Evolutionary conservation across 2,888 invertebrate species (phyloP).

Genomic region (Aricia artaxerxes): DNA sequence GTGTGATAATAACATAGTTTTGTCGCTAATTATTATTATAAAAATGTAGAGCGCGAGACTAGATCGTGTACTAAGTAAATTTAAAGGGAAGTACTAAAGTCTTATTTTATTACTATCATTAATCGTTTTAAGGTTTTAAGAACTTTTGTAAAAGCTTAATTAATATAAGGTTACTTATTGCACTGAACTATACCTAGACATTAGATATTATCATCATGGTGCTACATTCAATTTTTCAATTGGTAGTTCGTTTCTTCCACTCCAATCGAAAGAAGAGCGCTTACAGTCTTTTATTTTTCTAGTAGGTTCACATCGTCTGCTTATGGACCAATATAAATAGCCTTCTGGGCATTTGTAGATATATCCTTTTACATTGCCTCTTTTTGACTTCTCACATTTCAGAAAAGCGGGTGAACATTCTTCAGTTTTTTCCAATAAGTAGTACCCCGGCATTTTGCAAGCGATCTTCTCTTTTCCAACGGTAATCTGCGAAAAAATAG

Average conservation of each 20-base stretch:
- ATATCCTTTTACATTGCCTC: conserved; percentile 82
- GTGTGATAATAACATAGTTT: conserved; percentile 36
- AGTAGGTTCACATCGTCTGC: conserved; percentile 86
- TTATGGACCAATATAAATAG: conserved; percentile 88
- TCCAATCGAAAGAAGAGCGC: conserved; percentile 63
- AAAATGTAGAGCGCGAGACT: conserved; percentile 41
- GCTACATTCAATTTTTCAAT: conserved; percentile 77
- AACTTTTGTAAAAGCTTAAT: neutral
- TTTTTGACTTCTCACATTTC: conserved; percentile 81
- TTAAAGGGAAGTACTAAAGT: conserved; percentile 20
- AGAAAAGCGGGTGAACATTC: conserved; percentile 87
- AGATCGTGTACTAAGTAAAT: conserved; percentile 40
- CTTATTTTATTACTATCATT: neutral
- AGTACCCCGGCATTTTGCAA: conserved; percentile 86
- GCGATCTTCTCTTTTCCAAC: conserved; percentile 76
- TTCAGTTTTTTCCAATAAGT: conserved; percentile 82
- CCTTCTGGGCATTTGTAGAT: conserved; percentile 89
- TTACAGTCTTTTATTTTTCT: conserved; percentile 82
- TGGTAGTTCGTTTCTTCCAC: conserved; percentile 79
- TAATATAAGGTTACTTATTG: conserved; percentile 19
- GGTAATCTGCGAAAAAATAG: conserved; percentile 79
- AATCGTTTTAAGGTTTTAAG: neutral
- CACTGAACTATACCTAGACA: conserved; percentile 13
- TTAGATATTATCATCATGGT: conserved; percentile 44
- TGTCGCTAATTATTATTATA: conserved; percentile 28